Evolutionary conservation across 2,888 invertebrate species (phyloP), one percentile per base, ranked within the genome.

Genomic region (Andrena trimmerana): DNA sequence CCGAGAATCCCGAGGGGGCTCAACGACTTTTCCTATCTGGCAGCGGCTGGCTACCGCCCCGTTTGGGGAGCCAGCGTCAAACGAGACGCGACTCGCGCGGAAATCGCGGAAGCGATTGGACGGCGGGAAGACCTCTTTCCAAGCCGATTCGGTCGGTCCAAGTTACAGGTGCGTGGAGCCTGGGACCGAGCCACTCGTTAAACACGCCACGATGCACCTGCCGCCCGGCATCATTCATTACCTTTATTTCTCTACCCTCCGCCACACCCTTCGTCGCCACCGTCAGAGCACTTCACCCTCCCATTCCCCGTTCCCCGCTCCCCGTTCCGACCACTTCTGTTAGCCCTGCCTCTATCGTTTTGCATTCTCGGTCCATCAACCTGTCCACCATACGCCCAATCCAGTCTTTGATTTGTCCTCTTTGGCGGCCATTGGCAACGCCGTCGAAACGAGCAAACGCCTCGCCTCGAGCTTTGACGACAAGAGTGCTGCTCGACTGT

Each of bases 151-250:
- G 54, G 67, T 54, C 60, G 71, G 67, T 82, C 71, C 57, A 71
- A 76, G 66, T 50, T 62, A 63, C 84, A 84, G 84, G 80, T 84
- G 84, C 59, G 65, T 67, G 89, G 91, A 92, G 91, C 88, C 90
- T 91, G 91, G 86, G 90, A 90, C 72, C 89, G 88, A 88, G 88
- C 83, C 88, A 90, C 89, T 91, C 90, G 90, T 90, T 90, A 90
- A 91, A 90, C 85, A 81, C 84, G 88, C 78, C 79, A 85, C 87
- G 88, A 81, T 88, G 90, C 91, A 92, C 91, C 91, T 92, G 91
- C 92, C 90, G 89, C 73, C 57, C 82, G 83, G 89, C 91, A 91
- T 92, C 91, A 89, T 90, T 91, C 91, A 90, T 91, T 91, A 85
- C 90, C 88, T 90, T 88, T 87, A 83, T 85, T 89, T 90, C 83